These are phyloP conservation scores for Camelus bactrianus DNA, from an alignment of 2,113 vertebrate genomes.

Conservation along the genomic window DNA sequence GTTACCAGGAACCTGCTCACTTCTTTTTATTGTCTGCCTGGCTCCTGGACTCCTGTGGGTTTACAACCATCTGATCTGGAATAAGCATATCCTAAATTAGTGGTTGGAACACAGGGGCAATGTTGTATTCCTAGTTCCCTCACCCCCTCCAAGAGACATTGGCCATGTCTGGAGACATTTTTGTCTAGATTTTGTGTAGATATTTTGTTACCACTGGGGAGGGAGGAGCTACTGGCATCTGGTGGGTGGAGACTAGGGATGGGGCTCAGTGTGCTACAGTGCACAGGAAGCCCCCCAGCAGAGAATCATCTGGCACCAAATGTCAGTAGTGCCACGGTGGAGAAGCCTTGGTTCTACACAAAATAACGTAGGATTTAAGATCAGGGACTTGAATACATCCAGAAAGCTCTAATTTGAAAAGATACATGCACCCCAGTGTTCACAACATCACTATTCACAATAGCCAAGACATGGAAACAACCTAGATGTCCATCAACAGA, in stretches of 20 bases:
- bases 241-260: not conserved
- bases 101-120: not conserved
- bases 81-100: not conserved
- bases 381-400: not conserved
- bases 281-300: not conserved
- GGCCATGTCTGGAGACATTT: not conserved
- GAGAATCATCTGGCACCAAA: not conserved
- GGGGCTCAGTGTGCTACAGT: fast-evolving
- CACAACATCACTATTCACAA: too few species aligned
- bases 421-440: too few species aligned
- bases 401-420: too few species aligned
- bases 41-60: too few species aligned
- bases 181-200: too few species aligned
- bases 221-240: fast-evolving
- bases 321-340: fast-evolving
- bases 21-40: not conserved
- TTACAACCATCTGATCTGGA: not conserved
- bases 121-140: not conserved
- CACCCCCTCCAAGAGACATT: not conserved
- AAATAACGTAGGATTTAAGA: not conserved
- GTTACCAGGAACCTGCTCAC: fast-evolving
- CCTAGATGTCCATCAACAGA: too few species aligned
- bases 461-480: too few species aligned
- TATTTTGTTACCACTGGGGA: not conserved
- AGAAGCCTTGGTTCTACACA: not conserved